These are phyloP conservation scores for Melanotaenia trifasciata DNA, from an alignment of 2,797 vertebrate genomes.

Conservation along the genomic window DNA sequence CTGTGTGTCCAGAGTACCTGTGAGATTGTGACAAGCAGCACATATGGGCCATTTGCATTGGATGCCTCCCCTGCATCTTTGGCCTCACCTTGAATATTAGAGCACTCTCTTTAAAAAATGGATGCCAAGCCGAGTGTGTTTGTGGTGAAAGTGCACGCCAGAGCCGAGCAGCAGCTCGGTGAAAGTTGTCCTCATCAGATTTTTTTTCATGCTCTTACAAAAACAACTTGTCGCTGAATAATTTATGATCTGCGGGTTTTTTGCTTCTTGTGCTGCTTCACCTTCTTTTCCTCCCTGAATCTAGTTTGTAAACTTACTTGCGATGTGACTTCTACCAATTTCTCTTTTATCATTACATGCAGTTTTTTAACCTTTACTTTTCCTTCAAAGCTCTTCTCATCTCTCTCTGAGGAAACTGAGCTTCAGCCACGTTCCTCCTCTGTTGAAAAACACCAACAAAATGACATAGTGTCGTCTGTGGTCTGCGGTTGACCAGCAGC, in stretches of 20 bases:
- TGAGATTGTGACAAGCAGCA: conserved; percentile 47
- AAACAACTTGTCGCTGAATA: conserved; percentile 67
- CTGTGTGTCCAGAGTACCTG: conserved; percentile 3
- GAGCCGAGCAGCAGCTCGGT: conserved; percentile 29
- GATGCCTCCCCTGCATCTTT: conserved; percentile 35
- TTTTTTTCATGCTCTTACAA: conserved; percentile 40
- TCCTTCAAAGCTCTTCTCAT: no score
- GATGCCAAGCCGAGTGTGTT: background rate
- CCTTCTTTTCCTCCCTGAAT: background rate
- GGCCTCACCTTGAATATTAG: conserved; percentile 54
- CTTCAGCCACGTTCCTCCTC: no score
- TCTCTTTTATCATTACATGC: no score
- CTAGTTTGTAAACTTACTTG: no score
- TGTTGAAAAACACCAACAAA: no score
- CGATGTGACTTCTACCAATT: no score
- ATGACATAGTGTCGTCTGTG: no score
- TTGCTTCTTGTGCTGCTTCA: conserved; percentile 35
- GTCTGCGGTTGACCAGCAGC: no score
- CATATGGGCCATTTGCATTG: conserved; percentile 73
- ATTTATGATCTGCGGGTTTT: conserved; percentile 56
- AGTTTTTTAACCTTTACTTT: no score
- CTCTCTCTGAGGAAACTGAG: no score
- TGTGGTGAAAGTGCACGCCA: conserved; percentile 2
- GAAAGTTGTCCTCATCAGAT: conserved; percentile 42
- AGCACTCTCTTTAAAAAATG: background rate